Percentiles rank a stretch among this genome's conserved stretches.
These are phyloP conservation scores for Nomada fucata DNA, from an alignment of 2,888 invertebrate genomes.

Conservation along the genomic window DNA sequence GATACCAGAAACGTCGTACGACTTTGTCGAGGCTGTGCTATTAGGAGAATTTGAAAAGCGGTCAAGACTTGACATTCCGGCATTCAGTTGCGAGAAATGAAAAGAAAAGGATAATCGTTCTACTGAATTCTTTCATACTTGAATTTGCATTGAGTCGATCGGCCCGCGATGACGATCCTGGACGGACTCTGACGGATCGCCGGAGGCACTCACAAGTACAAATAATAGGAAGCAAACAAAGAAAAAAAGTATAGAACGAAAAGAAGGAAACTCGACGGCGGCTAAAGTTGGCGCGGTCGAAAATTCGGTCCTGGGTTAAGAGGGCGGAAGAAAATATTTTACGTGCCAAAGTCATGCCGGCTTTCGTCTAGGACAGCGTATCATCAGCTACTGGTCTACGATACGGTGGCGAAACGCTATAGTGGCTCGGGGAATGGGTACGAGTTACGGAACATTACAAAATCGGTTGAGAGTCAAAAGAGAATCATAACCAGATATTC, in stretches of 20 bases:
- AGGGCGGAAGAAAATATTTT: conserved; percentile 36
- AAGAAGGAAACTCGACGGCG: conserved; percentile 15
- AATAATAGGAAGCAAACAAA: conserved; percentile 16
- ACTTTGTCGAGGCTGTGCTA: neutral
- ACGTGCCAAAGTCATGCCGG: conserved; percentile 64
- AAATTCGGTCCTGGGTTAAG: conserved; percentile 47
- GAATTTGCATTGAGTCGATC: neutral
- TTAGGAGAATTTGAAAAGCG: too few species aligned
- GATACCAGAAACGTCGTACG: neutral
- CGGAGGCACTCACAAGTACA: neutral
- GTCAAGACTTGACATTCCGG: too few species aligned
- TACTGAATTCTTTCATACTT: too few species aligned
- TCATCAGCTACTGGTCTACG: conserved; percentile 42
- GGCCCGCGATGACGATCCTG: neutral
- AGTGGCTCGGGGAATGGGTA: conserved; percentile 33
- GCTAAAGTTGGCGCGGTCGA: conserved; percentile 18
- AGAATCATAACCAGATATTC: conserved; percentile 51
- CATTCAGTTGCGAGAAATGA: too few species aligned
- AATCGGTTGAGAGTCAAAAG: conserved; percentile 31
- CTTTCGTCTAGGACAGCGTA: conserved; percentile 27
- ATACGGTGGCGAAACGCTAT: conserved; percentile 40
- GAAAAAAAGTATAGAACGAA: too few species aligned
- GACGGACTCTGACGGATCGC: neutral
- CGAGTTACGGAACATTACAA: neutral
- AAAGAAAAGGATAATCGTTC: neutral